Percentiles rank a stretch among this genome's conserved stretches.
phyloP scores from a whole-genome alignment of 2,797 vertebrate genomes.

The Australoheros facetus region DNA sequence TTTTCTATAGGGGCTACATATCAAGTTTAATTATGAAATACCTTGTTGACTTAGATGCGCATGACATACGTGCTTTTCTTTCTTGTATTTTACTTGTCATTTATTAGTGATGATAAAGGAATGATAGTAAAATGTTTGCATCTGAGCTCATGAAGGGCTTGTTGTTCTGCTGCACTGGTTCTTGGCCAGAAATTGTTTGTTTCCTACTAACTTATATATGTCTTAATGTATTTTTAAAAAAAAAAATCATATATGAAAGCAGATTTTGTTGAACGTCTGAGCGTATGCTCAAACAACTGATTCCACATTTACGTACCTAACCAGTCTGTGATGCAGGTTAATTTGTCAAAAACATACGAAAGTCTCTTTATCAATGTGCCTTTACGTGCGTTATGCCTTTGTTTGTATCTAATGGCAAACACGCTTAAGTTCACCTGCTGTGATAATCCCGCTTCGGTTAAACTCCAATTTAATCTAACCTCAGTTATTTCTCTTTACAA shows the following conservation, averaged over 20 bases:
- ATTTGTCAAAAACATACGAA: not conserved
- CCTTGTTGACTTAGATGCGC: not conserved
- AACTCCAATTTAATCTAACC: conserved; percentile 1
- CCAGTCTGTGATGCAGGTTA: not conserved
- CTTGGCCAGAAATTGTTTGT: not conserved
- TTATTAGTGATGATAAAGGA: not conserved
- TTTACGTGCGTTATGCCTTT: not conserved
- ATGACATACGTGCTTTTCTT: not conserved
- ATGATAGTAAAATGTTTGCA: not conserved
- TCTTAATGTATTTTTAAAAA: not conserved
- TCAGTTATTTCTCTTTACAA: not conserved
- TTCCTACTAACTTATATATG: no score
- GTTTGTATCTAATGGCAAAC: not conserved
- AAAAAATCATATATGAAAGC: not conserved
- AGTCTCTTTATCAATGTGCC: not conserved
- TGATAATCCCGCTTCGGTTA: not conserved
- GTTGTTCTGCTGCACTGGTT: not conserved
- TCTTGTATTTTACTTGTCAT: not conserved
- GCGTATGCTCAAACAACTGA: not conserved
- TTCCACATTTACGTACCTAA: not conserved
- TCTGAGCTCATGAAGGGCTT: not conserved
- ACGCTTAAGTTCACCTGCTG: not conserved
- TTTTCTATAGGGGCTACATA: not conserved
- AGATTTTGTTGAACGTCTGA: not conserved
- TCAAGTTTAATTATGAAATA: not conserved